Evolutionary conservation across 2,797 vertebrate species (phyloP).

Genomic region (Nannoperca australis): DNA sequence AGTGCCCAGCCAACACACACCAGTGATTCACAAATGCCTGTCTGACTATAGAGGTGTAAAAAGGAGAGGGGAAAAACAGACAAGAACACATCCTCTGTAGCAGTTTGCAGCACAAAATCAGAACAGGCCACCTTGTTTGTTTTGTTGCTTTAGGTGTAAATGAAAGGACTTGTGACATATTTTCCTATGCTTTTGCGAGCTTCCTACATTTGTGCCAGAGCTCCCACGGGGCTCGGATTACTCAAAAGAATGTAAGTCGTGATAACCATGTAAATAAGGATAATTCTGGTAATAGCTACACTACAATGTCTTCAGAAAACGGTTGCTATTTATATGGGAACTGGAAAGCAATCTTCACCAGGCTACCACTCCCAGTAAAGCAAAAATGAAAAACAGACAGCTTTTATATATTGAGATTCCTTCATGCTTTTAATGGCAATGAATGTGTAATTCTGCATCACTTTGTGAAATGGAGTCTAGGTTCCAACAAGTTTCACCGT

Average conservation of each 20-base stretch:
- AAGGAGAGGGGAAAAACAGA: conserved; percentile 32
- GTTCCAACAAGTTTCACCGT: conserved; percentile 51
- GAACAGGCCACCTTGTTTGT: conserved; percentile 39
- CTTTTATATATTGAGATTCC: conserved; percentile 69
- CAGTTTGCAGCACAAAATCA: conserved; percentile 57
- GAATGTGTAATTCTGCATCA: conserved; percentile 81
- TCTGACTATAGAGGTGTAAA: conserved; percentile 42
- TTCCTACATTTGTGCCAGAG: conserved; percentile 79
- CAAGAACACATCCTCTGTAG: conserved; percentile 55
- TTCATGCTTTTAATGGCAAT: conserved; percentile 77
- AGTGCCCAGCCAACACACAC: conserved; percentile 35
- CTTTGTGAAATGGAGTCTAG: conserved; percentile 57
- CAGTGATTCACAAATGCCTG: conserved; percentile 56
- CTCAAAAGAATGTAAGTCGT: conserved; percentile 85
- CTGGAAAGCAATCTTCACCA: conserved; percentile 48
- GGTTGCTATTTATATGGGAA: conserved; percentile 47
- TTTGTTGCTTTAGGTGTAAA: conserved; percentile 65
- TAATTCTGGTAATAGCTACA: conserved; percentile 72
- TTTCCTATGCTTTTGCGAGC: conserved; percentile 75
- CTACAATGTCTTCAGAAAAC: conserved; percentile 59
- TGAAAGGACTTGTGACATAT: conserved; percentile 72
- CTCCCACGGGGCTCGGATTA: conserved; percentile 74
- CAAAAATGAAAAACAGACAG: conserved; percentile 64
- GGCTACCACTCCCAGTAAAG: conserved; percentile 52
- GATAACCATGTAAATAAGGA: conserved; percentile 80